Evolutionary conservation across 2,888 invertebrate genomes (phyloP).

Genomic region (Eutolmus rufibarbis): DNA sequence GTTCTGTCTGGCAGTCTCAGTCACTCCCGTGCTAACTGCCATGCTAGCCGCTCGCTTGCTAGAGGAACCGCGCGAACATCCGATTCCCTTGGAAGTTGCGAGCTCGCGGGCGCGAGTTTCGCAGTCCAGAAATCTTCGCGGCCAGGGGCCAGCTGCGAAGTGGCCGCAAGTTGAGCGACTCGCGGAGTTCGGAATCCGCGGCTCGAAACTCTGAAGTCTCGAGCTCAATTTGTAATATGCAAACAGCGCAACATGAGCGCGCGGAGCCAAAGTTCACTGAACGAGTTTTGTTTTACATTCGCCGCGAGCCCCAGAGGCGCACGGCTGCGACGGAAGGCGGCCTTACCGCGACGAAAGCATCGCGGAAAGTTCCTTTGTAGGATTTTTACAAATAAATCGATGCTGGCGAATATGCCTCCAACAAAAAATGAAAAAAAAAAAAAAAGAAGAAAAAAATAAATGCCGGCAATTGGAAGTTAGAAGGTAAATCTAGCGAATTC

Average conservation of each 20-base stretch:
- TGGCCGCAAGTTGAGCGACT: neutral
- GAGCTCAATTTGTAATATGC: constrained; percentile 34
- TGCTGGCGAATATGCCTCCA: neutral
- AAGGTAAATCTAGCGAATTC: neutral
- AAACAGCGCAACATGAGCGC: constrained; percentile 18
- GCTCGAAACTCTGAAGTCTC: neutral
- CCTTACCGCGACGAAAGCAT: neutral
- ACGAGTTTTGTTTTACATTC: constrained; percentile 35
- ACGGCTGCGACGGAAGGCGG: neutral
- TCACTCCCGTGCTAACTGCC: neutral
- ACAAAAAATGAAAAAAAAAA: neutral
- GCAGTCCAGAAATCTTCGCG: neutral
- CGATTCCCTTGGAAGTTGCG: neutral
- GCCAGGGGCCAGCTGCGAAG: neutral
- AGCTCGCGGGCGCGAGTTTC: neutral
- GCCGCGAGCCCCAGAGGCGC: neutral
- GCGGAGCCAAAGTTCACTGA: constrained; percentile 37
- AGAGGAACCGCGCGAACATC: neutral
- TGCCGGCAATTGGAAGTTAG: neutral
- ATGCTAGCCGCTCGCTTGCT: neutral
- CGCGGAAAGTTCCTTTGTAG: constrained; percentile 12
- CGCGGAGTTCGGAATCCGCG: no score
- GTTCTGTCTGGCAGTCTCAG: neutral
- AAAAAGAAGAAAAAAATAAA: neutral
- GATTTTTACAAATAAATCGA: constrained; percentile 23